Percentiles rank a stretch among this genome's conserved stretches.
Evolutionary conservation across 2,797 vertebrate genomes (phyloP).

Genomic region (Anniella stebbinsi): DNA sequence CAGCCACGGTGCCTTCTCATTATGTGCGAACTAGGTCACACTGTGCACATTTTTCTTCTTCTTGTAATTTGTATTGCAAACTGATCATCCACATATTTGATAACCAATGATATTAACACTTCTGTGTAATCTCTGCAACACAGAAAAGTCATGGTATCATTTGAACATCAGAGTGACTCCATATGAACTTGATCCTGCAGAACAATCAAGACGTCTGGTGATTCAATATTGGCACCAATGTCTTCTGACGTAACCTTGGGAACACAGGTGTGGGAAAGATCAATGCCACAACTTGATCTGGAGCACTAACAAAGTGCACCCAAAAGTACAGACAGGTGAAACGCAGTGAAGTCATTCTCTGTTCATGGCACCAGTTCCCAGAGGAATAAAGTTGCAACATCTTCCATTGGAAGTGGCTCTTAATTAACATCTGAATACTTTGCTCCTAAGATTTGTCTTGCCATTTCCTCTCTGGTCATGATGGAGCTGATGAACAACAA

Average conservation of each 20-base stretch:
- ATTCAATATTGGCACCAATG: background rate
- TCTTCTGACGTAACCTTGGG: background rate
- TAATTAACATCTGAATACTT: background rate
- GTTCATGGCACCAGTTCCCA: background rate
- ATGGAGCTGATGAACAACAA: background rate
- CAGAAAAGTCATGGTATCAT: background rate
- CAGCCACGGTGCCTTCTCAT: too few species aligned
- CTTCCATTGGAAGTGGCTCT: background rate
- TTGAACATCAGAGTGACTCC: background rate
- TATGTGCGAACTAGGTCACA: background rate
- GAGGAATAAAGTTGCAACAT: background rate
- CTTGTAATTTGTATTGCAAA: background rate
- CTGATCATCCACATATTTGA: background rate
- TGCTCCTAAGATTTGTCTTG: background rate
- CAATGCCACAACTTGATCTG: background rate
- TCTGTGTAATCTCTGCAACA: too few species aligned
- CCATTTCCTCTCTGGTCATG: background rate
- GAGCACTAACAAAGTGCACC: background rate
- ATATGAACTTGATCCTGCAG: slow-evolving; percentile 8
- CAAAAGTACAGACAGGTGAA: background rate
- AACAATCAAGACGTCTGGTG: background rate
- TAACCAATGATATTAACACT: background rate
- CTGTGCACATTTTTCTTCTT: background rate
- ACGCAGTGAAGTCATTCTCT: background rate
- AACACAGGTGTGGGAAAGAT: slow-evolving; percentile 5